Evolutionary conservation across 2,797 vertebrate species (phyloP).

Genomic region (Mormyrus hasselquistii): DNA sequence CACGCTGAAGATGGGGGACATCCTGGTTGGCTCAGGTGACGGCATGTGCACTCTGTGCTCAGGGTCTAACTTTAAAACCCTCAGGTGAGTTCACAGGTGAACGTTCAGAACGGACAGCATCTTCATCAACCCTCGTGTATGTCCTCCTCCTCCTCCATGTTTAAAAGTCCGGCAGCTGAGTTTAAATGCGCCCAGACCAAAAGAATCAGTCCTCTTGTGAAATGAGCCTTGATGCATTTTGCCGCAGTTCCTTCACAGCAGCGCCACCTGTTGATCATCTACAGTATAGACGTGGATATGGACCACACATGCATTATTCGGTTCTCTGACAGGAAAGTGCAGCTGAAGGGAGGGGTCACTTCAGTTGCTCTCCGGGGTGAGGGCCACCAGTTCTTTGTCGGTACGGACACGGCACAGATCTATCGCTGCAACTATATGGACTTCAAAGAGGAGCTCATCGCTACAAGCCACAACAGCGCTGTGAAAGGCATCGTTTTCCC

Average conservation of each 20-base stretch:
- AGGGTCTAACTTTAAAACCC: conserved; percentile 63
- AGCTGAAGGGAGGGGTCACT: conserved; percentile 73
- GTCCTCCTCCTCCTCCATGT: not conserved
- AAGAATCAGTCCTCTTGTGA: not conserved
- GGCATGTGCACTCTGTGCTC: conserved; percentile 72
- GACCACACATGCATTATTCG: not conserved
- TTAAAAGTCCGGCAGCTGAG: not conserved
- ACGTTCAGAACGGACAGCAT: not conserved
- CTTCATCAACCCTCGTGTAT: not conserved
- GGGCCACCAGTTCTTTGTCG: conserved; percentile 73
- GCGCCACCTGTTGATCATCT: not conserved
- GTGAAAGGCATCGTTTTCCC: conserved; percentile 71
- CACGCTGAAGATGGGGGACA: conserved; percentile 63
- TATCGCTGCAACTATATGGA: conserved; percentile 61
- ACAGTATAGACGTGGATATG: not conserved
- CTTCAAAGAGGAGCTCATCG: conserved; percentile 72
- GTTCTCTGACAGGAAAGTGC: conserved; percentile 57
- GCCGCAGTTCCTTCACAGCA: not conserved
- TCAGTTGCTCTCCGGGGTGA: conserved; percentile 71
- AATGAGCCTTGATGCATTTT: not conserved
- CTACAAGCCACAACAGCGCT: conserved; percentile 67
- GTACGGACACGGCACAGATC: conserved; percentile 73
- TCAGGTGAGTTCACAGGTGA: conserved; percentile 62
- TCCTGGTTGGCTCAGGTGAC: conserved; percentile 76
- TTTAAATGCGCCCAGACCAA: not conserved